Percentiles rank a stretch among this genome's conserved stretches.
Evolutionary conservation across 2,797 vertebrate genomes (phyloP).

Genomic region (Chelon auratus): DNA sequence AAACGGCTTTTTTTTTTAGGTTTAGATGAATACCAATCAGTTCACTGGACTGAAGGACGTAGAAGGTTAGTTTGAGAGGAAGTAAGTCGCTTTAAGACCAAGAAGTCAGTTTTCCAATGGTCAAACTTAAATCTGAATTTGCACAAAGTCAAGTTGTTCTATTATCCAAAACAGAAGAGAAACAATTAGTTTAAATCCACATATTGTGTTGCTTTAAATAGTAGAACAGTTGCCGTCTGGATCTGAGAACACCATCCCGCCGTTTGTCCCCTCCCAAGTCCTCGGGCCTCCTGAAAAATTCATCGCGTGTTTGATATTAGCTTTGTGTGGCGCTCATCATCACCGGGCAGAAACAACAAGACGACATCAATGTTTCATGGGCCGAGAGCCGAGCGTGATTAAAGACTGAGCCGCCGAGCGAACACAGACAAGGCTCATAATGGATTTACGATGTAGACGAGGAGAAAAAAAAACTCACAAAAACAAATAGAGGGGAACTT

Average conservation of each 20-base stretch:
- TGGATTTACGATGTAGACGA: slow-evolving; percentile 25
- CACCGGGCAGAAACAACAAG: slow-evolving; percentile 22
- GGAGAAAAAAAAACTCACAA: background rate
- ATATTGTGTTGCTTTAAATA: slow-evolving; percentile 1
- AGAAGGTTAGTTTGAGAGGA: background rate
- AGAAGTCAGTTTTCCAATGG: slow-evolving; percentile 4
- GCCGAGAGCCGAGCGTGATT: slow-evolving; percentile 46
- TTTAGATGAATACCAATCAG: background rate
- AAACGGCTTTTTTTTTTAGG: background rate
- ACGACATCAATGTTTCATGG: slow-evolving; percentile 68
- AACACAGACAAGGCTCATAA: slow-evolving; percentile 46
- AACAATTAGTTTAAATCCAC: slow-evolving; percentile 5
- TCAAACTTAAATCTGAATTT: background rate
- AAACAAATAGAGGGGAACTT: background rate
- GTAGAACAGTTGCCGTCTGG: background rate
- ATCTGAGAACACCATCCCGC: too few species aligned
- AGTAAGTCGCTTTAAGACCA: background rate
- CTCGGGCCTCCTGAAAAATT: slow-evolving; percentile 37
- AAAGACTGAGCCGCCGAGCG: slow-evolving; percentile 38
- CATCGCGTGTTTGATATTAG: slow-evolving; percentile 49
- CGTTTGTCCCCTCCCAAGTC: background rate
- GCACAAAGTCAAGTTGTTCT: background rate
- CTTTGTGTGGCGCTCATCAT: slow-evolving; percentile 34
- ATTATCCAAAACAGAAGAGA: background rate
- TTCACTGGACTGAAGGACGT: background rate